These are phyloP conservation scores for Sorex fumeus DNA, from an alignment of 2,113 vertebrate species.

Conservation along the genomic window DNA sequence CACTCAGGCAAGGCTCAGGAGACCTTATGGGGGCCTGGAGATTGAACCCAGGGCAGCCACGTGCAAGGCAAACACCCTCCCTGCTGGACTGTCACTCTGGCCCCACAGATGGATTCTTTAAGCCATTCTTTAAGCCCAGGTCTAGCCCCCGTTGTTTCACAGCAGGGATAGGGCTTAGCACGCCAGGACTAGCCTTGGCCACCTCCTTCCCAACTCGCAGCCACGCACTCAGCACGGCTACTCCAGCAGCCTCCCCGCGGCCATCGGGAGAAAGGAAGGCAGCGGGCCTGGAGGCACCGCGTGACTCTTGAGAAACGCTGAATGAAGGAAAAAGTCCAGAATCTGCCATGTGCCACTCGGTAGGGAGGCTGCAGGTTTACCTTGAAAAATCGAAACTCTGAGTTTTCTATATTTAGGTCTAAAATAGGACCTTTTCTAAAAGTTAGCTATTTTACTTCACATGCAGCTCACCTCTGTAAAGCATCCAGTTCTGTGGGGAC, in stretches of 20 bases:
- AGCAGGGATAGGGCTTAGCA: background rate
- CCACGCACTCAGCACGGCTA: background rate
- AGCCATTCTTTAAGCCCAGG: too few relatives aligned
- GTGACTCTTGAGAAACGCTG: too few relatives aligned
- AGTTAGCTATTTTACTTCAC: background rate
- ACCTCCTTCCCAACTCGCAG: background rate
- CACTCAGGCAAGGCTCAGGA: too few relatives aligned
- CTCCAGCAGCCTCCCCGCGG: too few relatives aligned
- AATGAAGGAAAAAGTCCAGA: background rate
- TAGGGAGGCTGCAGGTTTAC: conserved; percentile 3
- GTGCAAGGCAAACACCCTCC: too few relatives aligned
- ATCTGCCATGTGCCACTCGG: background rate
- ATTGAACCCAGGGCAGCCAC: too few relatives aligned
- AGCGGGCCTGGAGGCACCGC: too few relatives aligned
- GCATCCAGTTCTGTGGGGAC: background rate
- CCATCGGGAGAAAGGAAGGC: too few relatives aligned
- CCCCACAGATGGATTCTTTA: too few relatives aligned
- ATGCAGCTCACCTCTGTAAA: background rate
- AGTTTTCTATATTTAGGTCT: background rate
- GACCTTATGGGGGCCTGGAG: too few relatives aligned
- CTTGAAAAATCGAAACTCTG: conserved; percentile 25
- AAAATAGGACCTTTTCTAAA: conserved; percentile 16
- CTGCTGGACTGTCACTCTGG: too few relatives aligned
- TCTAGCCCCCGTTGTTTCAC: too few relatives aligned
- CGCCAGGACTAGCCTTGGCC: background rate